Evolutionary conservation across 1,140 invertebrate species (phyloP).

Genomic region (Caerostris extrusa): DNA sequence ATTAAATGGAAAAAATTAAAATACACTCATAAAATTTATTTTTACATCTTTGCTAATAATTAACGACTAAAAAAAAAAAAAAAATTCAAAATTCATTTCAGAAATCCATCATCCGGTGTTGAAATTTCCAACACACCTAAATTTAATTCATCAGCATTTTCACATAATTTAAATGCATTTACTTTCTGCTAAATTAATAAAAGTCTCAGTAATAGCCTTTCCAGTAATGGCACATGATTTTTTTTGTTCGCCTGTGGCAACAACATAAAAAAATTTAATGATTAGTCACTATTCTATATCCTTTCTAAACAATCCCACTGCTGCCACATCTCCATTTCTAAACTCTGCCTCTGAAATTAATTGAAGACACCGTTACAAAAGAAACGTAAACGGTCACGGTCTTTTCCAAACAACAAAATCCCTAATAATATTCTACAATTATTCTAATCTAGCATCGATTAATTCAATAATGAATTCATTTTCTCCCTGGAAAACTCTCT

Average conservation of each 20-base stretch:
- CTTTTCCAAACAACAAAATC: constrained; percentile 13
- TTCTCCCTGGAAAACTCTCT: constrained; percentile 4
- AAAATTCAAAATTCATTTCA: no score
- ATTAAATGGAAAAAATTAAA: no score
- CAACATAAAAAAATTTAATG: neutral
- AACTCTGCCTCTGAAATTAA: constrained; percentile 7
- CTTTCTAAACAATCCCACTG: neutral
- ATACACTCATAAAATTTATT: no score
- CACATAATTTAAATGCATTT: neutral
- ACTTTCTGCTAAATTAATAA: neutral
- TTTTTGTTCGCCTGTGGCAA: neutral
- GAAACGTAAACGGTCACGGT: neutral
- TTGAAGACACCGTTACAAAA: neutral
- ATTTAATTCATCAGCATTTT: no score
- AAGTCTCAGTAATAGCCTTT: neutral
- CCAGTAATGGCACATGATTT: neutral
- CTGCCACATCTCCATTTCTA: neutral
- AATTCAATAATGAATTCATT: constrained; percentile 58
- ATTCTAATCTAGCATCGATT: neutral
- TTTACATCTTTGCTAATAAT: no score
- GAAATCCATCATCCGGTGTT: no score
- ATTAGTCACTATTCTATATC: neutral
- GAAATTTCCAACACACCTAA: no score
- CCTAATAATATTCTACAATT: neutral
- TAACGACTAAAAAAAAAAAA: no score